Percentiles rank a stretch among this genome's conserved stretches.
Evolutionary conservation across 1,140 invertebrate genomes (phyloP).

Genomic region (Bemisia tabaci): DNA sequence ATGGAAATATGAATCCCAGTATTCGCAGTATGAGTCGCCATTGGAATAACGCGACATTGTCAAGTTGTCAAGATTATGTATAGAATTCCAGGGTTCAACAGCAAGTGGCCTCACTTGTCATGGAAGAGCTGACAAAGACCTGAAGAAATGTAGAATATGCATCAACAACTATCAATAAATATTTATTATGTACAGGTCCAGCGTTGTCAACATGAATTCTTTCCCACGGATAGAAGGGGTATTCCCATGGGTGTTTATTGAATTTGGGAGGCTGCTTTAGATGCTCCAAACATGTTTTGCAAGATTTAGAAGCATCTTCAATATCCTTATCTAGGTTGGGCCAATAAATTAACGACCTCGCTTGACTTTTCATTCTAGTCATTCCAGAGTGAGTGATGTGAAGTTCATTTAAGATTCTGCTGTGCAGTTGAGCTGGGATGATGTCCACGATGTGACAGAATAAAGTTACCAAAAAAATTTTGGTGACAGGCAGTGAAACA

Average conservation of each 20-base stretch:
- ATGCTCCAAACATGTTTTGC: slow-evolving; percentile 6
- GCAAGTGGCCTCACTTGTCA: slow-evolving; percentile 4
- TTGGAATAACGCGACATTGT: no score
- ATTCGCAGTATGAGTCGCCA: no score
- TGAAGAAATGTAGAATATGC: slow-evolving; percentile 35
- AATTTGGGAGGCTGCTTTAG: slow-evolving; percentile 17
- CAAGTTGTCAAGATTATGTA: no score
- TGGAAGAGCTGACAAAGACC: slow-evolving; percentile 17
- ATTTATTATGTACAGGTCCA: slow-evolving; percentile 27
- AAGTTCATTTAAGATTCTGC: slow-evolving; percentile 13
- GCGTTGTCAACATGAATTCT: slow-evolving; percentile 22
- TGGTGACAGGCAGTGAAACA: no score
- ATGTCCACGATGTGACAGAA: no score
- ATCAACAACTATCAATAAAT: slow-evolving; percentile 34
- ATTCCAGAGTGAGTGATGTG: slow-evolving; percentile 38
- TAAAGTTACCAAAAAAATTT: no score
- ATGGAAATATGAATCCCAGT: no score
- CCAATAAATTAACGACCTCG: slow-evolving; percentile 32
- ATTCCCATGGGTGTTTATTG: slow-evolving; percentile 12
- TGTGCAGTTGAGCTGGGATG: background rate
- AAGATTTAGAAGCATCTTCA: slow-evolving; percentile 28
- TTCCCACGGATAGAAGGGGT: slow-evolving; percentile 15
- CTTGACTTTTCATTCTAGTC: slow-evolving; percentile 35
- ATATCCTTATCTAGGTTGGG: slow-evolving; percentile 31
- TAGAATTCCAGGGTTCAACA: no score